A percentile compares a stretch with the other conserved stretches of the same genome.
These are phyloP conservation scores for Hyles euphorbiae DNA, from an alignment of 1,140 invertebrate species.

Conservation along the genomic window DNA sequence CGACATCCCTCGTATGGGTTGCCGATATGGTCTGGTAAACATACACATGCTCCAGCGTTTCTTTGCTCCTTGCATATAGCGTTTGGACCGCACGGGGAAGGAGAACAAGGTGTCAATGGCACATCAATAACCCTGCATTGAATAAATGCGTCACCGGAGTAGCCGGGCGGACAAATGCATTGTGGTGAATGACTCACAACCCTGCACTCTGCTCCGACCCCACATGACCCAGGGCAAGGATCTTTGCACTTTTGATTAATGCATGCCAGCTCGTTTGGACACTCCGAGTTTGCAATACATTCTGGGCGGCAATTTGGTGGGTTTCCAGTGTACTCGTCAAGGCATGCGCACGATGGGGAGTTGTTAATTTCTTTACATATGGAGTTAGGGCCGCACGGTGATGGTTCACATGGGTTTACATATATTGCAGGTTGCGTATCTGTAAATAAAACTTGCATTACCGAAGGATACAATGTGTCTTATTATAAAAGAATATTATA, in stretches of 20 bases:
- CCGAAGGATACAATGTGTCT: background rate
- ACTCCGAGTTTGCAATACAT: slow-evolving; percentile 84
- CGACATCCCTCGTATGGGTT: slow-evolving; percentile 80
- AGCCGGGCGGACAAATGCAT: slow-evolving; percentile 78
- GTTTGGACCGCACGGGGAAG: slow-evolving; percentile 83
- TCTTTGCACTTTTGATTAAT: slow-evolving; percentile 84
- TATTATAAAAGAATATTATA: background rate
- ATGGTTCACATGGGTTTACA: slow-evolving; percentile 79
- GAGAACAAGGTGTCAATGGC: slow-evolving; percentile 76
- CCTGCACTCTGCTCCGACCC: slow-evolving; percentile 79
- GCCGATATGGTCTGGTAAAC: slow-evolving; percentile 78
- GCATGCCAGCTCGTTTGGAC: slow-evolving; percentile 82
- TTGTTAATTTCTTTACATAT: slow-evolving; percentile 79
- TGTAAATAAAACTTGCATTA: slow-evolving; percentile 27
- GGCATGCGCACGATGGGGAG: slow-evolving; percentile 81
- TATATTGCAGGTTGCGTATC: slow-evolving; percentile 48
- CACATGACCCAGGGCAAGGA: slow-evolving; percentile 85
- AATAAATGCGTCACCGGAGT: slow-evolving; percentile 79
- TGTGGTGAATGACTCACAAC: slow-evolving; percentile 82
- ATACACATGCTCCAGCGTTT: slow-evolving; percentile 79
- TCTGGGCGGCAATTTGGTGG: slow-evolving; percentile 85
- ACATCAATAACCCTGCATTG: slow-evolving; percentile 71
- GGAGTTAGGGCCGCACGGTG: slow-evolving; percentile 86
- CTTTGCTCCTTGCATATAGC: slow-evolving; percentile 78
- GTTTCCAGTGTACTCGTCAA: slow-evolving; percentile 78